Evolutionary conservation across 2,888 invertebrate species (phyloP).

Genomic region (Therioaphis trifolii): DNA sequence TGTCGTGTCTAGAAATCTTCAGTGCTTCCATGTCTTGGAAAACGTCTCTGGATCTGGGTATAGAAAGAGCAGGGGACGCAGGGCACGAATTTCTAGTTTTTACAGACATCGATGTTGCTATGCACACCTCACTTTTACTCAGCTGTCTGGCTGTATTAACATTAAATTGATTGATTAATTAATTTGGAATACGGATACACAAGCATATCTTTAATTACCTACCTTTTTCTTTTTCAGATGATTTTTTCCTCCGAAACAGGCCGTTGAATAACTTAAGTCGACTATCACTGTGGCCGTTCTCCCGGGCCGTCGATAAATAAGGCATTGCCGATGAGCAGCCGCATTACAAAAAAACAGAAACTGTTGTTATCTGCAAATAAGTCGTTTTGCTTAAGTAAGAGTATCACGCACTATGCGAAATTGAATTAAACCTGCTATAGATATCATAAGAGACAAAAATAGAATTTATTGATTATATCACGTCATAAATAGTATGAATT

Average conservation of each 20-base stretch:
- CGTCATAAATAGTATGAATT: background rate
- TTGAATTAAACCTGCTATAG: background rate
- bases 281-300: conserved; percentile 53
- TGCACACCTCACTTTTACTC: conserved; percentile 68
- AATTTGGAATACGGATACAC: background rate
- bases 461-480: background rate
- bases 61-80: conserved; percentile 73
- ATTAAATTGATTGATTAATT: background rate
- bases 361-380: conserved; percentile 53
- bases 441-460: conserved; percentile 21
- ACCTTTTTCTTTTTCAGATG: conserved; percentile 60
- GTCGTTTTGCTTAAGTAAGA: background rate
- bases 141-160: conserved; percentile 62
- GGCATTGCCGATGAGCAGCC: conserved; percentile 48
- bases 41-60: conserved; percentile 81
- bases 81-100: conserved; percentile 65
- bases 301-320: conserved; percentile 49
- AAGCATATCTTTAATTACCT: background rate
- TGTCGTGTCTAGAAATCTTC: conserved; percentile 83
- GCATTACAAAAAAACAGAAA: conserved; percentile 56
- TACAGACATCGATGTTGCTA: conserved; percentile 71
- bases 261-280: conserved; percentile 52
- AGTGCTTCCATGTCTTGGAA: conserved; percentile 88
- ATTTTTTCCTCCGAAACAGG: conserved; percentile 57
- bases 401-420: background rate